Base-by-base conservation (phyloP, 2,113 vertebrate species). In the Copsychus sechellarum region DNA sequence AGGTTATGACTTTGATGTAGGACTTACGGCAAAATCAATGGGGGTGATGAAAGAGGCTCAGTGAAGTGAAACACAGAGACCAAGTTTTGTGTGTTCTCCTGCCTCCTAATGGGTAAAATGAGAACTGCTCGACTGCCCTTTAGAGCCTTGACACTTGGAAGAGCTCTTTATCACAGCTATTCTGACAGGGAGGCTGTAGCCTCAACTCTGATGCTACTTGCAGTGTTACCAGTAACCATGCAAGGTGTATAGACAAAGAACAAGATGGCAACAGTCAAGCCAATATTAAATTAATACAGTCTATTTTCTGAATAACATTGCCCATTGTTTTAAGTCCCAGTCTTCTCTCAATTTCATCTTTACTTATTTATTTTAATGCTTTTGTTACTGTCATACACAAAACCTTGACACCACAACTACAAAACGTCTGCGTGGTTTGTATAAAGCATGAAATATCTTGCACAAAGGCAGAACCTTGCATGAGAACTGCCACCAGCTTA, bases 71-170 rank as follows among this genome's bases (percentile, higher is more conserved):
- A 53, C 7, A 66, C 19, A 69, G n/a, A 83, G 22, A 22, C 6
- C 0, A 19, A 90, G 74, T 85, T 94, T 66, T 82, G n/a, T 24
- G 74, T 73, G 66, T 94, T 92, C 81, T 95, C 42, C 94, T 94
- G 93, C 81, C 93, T 96, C 91, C 94, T 95, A 86, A 93, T 28
- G 85, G 79, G 76, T 86, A 57, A 82, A 95, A 62, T 0, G 9
- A 92, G 90, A 94, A 93, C 15, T 78, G 62, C 78, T 62, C 0
- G 0, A 45, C 42, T 54, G 53, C 40, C 17, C 45, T 87, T 85
- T 45, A 42, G 9, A n/a, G 45, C 4, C 42, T 54, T 70, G 61
- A 61, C 38, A 8, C 18, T 40, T 13, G 14, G 38, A 67, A 81
- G n/a, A 67, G 34, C 16, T 90, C 54, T 38, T n/a, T 61, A 45